Conservation (phyloP, 1,140 invertebrate species). For the Proales similis region DNA sequence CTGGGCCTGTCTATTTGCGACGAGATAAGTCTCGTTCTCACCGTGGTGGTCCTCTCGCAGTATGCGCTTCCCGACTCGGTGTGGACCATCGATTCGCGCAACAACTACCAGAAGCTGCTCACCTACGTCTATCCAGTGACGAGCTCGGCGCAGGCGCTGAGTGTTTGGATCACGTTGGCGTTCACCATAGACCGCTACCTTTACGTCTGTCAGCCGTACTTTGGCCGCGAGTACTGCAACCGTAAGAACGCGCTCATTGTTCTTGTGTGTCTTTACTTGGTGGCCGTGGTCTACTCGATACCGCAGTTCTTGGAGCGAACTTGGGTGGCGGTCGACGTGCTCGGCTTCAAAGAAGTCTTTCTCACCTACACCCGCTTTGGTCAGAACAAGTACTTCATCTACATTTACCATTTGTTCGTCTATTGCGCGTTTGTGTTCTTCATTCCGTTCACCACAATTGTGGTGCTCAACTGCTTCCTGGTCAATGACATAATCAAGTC, state of each 20-base stretch:
- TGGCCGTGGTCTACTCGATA: constrained; percentile 22
- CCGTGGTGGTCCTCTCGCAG: constrained; percentile 13
- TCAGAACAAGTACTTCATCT: constrained; percentile 9
- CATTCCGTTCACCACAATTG: constrained; percentile 18
- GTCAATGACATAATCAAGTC: constrained; percentile 23
- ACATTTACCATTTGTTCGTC: constrained; percentile 28
- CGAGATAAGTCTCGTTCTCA: constrained; percentile 24
- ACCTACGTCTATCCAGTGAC: constrained; percentile 38
- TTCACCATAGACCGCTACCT: constrained; percentile 54
- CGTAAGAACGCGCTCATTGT: constrained; percentile 39
- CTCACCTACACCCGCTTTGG: constrained; percentile 12
- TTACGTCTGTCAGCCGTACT: constrained; percentile 54
- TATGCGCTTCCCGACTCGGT: neutral
- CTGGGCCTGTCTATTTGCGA: constrained; percentile 49
- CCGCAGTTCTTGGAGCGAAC: constrained; percentile 31
- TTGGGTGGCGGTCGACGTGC: neutral
- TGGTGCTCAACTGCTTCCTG: constrained; percentile 18
- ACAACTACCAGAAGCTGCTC: constrained; percentile 23
- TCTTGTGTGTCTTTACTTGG: constrained; percentile 2
- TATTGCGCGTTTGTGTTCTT: constrained; percentile 21
- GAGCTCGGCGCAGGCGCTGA: constrained; percentile 48
- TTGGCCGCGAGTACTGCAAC: constrained; percentile 47
- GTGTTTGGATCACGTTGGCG: constrained; percentile 52
- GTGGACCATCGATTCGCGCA: neutral
- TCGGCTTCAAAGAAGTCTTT: constrained; percentile 20